Evolutionary conservation across 2,797 vertebrate genomes (phyloP).

Genomic region (Parauchenoglanis ngamensis): DNA sequence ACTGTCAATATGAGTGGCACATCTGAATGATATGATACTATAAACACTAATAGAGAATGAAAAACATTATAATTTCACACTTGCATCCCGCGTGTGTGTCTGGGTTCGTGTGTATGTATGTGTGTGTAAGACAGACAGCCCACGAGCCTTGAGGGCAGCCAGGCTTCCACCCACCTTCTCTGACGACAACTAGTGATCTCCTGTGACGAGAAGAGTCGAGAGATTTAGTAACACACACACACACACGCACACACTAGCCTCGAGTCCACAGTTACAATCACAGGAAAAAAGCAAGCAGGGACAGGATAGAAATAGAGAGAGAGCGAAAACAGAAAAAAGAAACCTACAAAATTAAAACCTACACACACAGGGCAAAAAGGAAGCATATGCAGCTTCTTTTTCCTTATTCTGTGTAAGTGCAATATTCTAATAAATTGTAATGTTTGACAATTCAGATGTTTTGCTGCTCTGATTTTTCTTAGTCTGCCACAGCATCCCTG

Average conservation of each 20-base stretch:
- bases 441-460: slow-evolving; percentile 64
- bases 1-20: slow-evolving; percentile 18
- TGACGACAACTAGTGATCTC: slow-evolving; percentile 40
- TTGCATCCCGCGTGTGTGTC: neutral
- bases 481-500: slow-evolving; percentile 28
- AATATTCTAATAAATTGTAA: slow-evolving; percentile 47
- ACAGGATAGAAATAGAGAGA: neutral
- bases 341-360: neutral
- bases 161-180: slow-evolving; percentile 21
- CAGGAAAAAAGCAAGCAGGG: neutral
- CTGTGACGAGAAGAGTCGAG: slow-evolving; percentile 19
- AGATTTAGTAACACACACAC: slow-evolving; percentile 34
- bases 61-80: neutral
- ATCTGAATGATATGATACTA: neutral
- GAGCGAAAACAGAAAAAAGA: neutral
- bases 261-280: neutral
- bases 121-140: neutral
- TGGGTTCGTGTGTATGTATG: neutral
- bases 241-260: slow-evolving; percentile 16
- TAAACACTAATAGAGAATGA: neutral
- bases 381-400: neutral
- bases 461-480: slow-evolving; percentile 55
- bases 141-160: slow-evolving; percentile 18
- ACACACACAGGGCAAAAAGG: neutral
- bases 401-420: slow-evolving; percentile 14